A percentile compares a stretch with the other conserved stretches of the same genome.
phyloP scores from a whole-genome alignment of 2,888 invertebrate species.

The Caenorhabditis doughertyi region DNA sequence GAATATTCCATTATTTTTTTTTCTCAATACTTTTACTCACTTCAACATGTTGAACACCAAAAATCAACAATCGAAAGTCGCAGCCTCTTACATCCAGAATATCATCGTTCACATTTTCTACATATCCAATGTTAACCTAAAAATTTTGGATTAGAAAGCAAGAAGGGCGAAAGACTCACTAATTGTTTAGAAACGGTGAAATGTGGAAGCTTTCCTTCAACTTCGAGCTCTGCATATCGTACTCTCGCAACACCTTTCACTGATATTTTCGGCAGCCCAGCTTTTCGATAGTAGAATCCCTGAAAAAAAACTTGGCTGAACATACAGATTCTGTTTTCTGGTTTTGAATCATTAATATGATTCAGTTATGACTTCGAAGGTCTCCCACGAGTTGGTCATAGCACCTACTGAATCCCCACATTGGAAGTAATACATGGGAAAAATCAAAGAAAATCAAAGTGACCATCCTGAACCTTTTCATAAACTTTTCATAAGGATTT shows the following conservation, averaged over 20 bases:
- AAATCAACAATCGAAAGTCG: slow-evolving; percentile 67
- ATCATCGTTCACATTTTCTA: slow-evolving; percentile 67
- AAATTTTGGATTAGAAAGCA: neutral
- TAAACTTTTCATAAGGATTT: too few species aligned
- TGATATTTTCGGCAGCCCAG: slow-evolving; percentile 64
- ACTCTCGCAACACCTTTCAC: slow-evolving; percentile 69
- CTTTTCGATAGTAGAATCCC: slow-evolving; percentile 68
- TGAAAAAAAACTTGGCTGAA: too few species aligned
- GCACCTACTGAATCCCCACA: too few species aligned
- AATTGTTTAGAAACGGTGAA: slow-evolving; percentile 54
- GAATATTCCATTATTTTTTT: neutral
- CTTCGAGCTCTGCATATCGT: slow-evolving; percentile 62
- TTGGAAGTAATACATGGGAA: too few species aligned
- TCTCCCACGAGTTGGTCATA: too few species aligned
- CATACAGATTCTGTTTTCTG: too few species aligned
- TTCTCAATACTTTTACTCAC: too few species aligned
- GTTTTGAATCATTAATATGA: too few species aligned
- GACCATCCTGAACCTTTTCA: too few species aligned
- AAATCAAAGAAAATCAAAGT: too few species aligned
- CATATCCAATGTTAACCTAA: slow-evolving; percentile 70
- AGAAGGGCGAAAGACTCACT: slow-evolving; percentile 13
- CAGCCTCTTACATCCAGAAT: slow-evolving; percentile 71
- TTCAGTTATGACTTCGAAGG: too few species aligned
- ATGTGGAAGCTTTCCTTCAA: slow-evolving; percentile 65
- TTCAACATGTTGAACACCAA: slow-evolving; percentile 70